These are phyloP conservation scores for Drosophila histrio DNA, from an alignment of 2,888 invertebrate species.

Conservation along the genomic window DNA sequence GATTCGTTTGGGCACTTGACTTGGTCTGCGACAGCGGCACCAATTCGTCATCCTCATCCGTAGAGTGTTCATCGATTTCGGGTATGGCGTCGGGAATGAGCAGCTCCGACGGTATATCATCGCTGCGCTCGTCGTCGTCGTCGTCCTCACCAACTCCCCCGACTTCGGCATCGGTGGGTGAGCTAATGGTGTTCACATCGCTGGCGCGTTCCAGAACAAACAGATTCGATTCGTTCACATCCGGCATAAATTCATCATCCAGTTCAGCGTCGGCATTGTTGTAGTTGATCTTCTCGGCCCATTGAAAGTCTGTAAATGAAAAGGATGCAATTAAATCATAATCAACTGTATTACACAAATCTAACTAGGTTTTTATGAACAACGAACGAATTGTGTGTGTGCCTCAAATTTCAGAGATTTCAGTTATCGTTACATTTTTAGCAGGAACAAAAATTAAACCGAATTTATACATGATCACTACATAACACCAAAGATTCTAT, in stretches of 20 bases:
- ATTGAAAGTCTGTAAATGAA: constrained; percentile 62
- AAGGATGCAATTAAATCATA: not conserved
- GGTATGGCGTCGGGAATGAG: constrained; percentile 83
- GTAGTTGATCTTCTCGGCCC: constrained; percentile 71
- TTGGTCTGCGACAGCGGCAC: constrained; percentile 52
- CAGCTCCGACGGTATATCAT: constrained; percentile 83
- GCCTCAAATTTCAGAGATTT: too few species aligned
- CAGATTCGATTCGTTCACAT: constrained; percentile 81
- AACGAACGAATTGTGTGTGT: too few species aligned
- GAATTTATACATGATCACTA: too few species aligned
- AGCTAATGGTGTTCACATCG: constrained; percentile 78
- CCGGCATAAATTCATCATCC: constrained; percentile 83
- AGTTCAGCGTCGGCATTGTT: constrained; percentile 73
- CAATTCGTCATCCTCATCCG: constrained; percentile 79
- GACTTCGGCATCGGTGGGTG: constrained; percentile 56
- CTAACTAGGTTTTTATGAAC: too few species aligned
- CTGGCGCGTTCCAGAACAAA: constrained; percentile 82
- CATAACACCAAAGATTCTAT: too few species aligned
- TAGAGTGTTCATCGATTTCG: constrained; percentile 83
- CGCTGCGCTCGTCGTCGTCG: constrained; percentile 82
- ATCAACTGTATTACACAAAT: too few species aligned
- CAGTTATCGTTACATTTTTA: too few species aligned
- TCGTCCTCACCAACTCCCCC: constrained; percentile 37
- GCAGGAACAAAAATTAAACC: too few species aligned
- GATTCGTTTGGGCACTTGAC: not conserved